Percentiles rank a stretch among this genome's conserved stretches.
Conservation (phyloP, 2,113 vertebrate genomes). For the Gymnarchus niloticus region DNA sequence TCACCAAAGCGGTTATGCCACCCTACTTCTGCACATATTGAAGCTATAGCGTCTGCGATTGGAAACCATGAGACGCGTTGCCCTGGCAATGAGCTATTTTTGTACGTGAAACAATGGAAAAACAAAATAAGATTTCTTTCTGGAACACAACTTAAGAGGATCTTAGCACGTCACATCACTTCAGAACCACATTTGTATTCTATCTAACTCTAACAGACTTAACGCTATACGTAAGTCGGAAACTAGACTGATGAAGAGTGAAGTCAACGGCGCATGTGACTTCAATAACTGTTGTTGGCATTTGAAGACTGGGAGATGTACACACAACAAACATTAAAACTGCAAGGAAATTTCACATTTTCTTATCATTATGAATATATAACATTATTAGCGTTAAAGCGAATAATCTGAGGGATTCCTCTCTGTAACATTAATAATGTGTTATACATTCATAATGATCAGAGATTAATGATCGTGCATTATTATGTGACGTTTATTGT, state of each 20-base stretch:
- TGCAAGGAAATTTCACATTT: neutral
- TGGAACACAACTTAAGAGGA: conserved; percentile 13
- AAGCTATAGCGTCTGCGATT: conserved; percentile 34
- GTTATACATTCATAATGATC: too few species aligned
- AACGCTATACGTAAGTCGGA: conserved; percentile 7
- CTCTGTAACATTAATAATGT: too few species aligned
- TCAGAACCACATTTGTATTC: conserved; percentile 1
- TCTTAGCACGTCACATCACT: neutral
- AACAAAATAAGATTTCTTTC: conserved; percentile 20
- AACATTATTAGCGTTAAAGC: too few species aligned
- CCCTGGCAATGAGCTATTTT: conserved; percentile 21
- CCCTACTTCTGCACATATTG: conserved; percentile 27
- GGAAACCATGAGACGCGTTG: conserved; percentile 22
- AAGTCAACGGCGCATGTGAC: neutral
- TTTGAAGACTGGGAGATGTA: too few species aligned
- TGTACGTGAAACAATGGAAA: conserved; percentile 26
- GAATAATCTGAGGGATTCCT: too few species aligned
- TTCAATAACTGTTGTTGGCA: neutral
- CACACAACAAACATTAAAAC: too few species aligned
- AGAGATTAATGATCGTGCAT: too few species aligned
- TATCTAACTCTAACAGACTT: neutral
- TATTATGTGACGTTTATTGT: too few species aligned
- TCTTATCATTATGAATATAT: neutral
- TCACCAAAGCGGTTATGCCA: conserved; percentile 32
- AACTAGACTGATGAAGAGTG: neutral